Evolutionary conservation across 2,888 invertebrate species (phyloP).

Genomic region (Xanthia icteritia): DNA sequence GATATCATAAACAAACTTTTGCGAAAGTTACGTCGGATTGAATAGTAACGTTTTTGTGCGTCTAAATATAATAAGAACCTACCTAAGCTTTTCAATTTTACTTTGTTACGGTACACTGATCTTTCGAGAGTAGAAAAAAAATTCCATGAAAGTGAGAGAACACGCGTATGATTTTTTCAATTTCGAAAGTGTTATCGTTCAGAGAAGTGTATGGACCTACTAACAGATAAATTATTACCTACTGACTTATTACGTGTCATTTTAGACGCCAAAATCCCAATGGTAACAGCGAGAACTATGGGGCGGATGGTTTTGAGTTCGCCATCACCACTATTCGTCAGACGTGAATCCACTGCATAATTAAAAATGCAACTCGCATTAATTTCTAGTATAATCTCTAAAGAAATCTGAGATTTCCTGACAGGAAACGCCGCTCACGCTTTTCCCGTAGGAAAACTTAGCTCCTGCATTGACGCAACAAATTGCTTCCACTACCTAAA

Average conservation of each 20-base stretch:
- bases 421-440: background rate
- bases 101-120: conserved; percentile 45
- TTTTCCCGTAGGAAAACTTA: conserved; percentile 25
- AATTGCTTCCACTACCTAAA: background rate
- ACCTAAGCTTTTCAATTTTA: conserved; percentile 60
- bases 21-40: conserved; percentile 72
- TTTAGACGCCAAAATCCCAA: background rate
- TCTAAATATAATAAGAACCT: conserved; percentile 54
- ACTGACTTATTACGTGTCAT: background rate
- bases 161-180: conserved; percentile 17
- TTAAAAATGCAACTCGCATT: background rate
- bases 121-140: conserved; percentile 45
- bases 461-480: background rate
- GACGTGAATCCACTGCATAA: background rate
- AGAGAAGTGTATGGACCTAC: background rate
- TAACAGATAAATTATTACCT: background rate
- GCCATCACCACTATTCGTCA: background rate
- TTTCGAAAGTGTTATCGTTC: conserved; percentile 47
- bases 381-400: background rate
- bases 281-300: background rate
- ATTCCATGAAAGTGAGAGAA: conserved; percentile 33
- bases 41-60: conserved; percentile 66
- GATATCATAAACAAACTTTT: conserved; percentile 44
- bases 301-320: background rate
- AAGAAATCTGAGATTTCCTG: conserved; percentile 19